Evolutionary conservation across 2,888 invertebrate genomes (phyloP).

Genomic region (Anticlea derivata): DNA sequence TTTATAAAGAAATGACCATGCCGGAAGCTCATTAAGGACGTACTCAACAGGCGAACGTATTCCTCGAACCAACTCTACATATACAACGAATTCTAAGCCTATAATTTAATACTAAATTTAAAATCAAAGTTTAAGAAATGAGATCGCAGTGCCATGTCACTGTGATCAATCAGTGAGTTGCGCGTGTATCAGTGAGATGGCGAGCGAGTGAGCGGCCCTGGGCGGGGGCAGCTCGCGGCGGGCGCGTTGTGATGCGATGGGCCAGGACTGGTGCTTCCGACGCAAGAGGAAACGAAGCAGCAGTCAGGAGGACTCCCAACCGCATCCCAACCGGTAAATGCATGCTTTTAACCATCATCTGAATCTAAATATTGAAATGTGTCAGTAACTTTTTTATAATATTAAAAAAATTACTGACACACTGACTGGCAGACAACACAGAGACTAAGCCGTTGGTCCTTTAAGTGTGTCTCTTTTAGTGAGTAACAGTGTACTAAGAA

Average conservation of each 20-base stretch:
- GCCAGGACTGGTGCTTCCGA: slow-evolving; percentile 90
- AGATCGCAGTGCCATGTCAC: slow-evolving; percentile 18
- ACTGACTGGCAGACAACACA: too few relatives aligned
- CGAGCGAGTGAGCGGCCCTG: slow-evolving; percentile 70
- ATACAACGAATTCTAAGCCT: slow-evolving; percentile 23
- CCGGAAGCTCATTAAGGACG: slow-evolving; percentile 42
- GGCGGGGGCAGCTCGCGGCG: slow-evolving; percentile 81
- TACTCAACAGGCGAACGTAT: slow-evolving; percentile 13
- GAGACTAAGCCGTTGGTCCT: too few relatives aligned
- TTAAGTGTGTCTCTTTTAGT: too few relatives aligned
- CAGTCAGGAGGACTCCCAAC: slow-evolving; percentile 85
- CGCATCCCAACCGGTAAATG: slow-evolving; percentile 83
- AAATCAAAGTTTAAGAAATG: slow-evolving; percentile 20
- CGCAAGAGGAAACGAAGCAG: slow-evolving; percentile 88
- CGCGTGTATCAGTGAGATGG: slow-evolving; percentile 41
- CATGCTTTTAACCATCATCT: not conserved
- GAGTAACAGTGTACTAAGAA: not conserved
- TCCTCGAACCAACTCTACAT: slow-evolving; percentile 11
- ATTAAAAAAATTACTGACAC: too few relatives aligned
- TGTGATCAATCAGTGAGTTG: slow-evolving; percentile 17
- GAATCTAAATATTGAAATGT: too few relatives aligned
- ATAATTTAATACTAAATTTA: slow-evolving; percentile 14
- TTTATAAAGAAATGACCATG: slow-evolving; percentile 38
- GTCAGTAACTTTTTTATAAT: too few relatives aligned
- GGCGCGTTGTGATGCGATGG: slow-evolving; percentile 85